Evolutionary conservation across 2,113 vertebrate species (phyloP).

Genomic region (Tor tambroides): DNA sequence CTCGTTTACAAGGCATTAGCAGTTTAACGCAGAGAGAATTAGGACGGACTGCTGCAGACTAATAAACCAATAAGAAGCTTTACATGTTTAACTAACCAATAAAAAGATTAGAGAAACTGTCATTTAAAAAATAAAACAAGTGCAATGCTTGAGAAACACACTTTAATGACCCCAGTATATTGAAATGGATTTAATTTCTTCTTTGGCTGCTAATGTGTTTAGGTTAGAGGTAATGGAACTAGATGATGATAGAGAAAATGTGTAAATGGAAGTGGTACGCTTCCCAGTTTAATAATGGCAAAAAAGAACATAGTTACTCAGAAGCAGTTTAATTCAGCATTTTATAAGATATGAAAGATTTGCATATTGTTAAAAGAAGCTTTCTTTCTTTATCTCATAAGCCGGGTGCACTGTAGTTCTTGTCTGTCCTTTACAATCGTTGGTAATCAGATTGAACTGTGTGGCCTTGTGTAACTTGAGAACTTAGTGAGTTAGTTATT

Average conservation of each 20-base stretch:
- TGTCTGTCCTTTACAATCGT: not conserved
- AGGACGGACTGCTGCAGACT: not conserved
- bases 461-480: not conserved
- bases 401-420: not conserved
- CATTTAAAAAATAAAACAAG: not conserved
- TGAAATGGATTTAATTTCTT: not conserved
- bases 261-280: not conserved
- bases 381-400: not conserved
- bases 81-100: slow-evolving; percentile 7
- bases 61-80: slow-evolving; percentile 17
- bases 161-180: not conserved
- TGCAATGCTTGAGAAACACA: not conserved
- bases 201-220: not conserved
- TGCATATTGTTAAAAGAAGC: not conserved
- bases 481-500: too few relatives aligned
- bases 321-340: slow-evolving; percentile 10
- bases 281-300: not conserved
- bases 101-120: slow-evolving; percentile 5
- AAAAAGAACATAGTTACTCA: not conserved
- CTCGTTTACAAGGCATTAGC: not conserved
- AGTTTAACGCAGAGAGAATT: not conserved
- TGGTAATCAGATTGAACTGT: not conserved
- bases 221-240: not conserved
- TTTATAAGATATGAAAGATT: not conserved
- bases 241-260: not conserved